phyloP scores from a whole-genome alignment of 2,113 vertebrate species.

The Brachionichthys hirsutus region DNA sequence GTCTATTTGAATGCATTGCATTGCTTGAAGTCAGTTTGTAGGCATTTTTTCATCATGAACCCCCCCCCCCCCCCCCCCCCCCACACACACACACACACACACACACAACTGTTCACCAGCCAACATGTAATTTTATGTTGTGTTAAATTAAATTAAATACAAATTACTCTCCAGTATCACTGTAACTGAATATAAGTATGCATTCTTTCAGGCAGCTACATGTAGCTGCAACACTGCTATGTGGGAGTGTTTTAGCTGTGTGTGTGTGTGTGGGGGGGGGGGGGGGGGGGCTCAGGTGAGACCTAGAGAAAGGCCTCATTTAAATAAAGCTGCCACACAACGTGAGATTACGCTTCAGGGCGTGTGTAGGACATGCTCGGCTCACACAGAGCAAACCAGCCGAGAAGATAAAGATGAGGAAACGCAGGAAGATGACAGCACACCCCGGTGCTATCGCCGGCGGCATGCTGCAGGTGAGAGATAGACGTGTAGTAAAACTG shows the following conservation, averaged over 20 bases:
- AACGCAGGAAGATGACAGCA: constrained; percentile 59
- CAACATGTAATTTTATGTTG: too few species aligned
- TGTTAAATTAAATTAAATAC: too few species aligned
- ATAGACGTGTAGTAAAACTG: constrained; percentile 55
- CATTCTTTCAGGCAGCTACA: neutral
- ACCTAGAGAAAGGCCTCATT: constrained; percentile 58
- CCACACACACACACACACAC: too few species aligned
- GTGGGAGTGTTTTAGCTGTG: too few species aligned
- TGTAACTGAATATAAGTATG: neutral
- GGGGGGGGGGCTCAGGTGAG: constrained; percentile 40
- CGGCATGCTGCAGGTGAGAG: constrained; percentile 62
- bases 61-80: too few species aligned
- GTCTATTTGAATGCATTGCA: too few species aligned
- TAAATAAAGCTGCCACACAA: constrained; percentile 47
- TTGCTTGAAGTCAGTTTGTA: too few species aligned
- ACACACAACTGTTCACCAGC: too few species aligned
- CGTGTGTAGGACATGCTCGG: constrained; percentile 54
- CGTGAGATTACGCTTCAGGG: constrained; percentile 57
- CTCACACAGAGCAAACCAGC: constrained; percentile 40
- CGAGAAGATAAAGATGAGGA: constrained; percentile 65
- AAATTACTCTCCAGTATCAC: too few species aligned
- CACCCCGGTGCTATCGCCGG: constrained; percentile 48
- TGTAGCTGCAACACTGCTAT: constrained; percentile 6
- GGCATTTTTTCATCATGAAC: too few species aligned
- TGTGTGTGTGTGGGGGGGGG: constrained; percentile 20